Base-by-base conservation (phyloP, 2,888 invertebrate genomes). In the Zeuzera pyrina region DNA sequence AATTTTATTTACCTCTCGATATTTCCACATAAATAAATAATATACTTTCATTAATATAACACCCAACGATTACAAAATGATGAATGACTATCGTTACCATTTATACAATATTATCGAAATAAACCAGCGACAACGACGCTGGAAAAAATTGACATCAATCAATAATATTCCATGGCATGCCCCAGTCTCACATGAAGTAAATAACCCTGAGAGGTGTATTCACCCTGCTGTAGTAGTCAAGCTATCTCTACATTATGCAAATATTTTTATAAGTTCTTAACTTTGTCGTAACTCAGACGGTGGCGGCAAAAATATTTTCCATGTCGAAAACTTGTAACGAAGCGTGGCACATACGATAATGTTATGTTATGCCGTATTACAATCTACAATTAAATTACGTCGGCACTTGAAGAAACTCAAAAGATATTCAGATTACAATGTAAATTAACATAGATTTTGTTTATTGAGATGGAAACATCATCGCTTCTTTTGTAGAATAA, bases 141-240 rank as follows among this genome's bases (percentile, higher is more conserved):
- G n/a, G n/a, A 54, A 57, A 63, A 65, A 62, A 58, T 49, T 57
- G 44, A 52, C 58, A 68, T 57, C 59, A 70, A 74, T 76, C 72
- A 69, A 72, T 71, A 62, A 55, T 47, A 52, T 47, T 47, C 40
- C 42, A 56, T 57, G 52, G 47, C 57, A 49, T 57, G 56, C 57
- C 53, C 57, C 53, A 60, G 60, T 64, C 46, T 45, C 37, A 41
- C 28, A 39, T 33, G 37, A 36, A 50, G 33, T 35, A 41, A 43
- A 49, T 40, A 60, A 52, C 22, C 30, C 13, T 31, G 21, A 21
- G 11, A 26, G 34, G 61, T 57, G 57, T 64, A 59, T 61, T 65
- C 54, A 60, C 56, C 56, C 52, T 35, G 31, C 19, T 19, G 19
- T 8, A 19, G 19, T 19, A 19, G 19, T 7, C 5, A 19, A 8